phyloP scores from a whole-genome alignment of 2,888 invertebrate species.

The Ischnus inquisitorius region DNA sequence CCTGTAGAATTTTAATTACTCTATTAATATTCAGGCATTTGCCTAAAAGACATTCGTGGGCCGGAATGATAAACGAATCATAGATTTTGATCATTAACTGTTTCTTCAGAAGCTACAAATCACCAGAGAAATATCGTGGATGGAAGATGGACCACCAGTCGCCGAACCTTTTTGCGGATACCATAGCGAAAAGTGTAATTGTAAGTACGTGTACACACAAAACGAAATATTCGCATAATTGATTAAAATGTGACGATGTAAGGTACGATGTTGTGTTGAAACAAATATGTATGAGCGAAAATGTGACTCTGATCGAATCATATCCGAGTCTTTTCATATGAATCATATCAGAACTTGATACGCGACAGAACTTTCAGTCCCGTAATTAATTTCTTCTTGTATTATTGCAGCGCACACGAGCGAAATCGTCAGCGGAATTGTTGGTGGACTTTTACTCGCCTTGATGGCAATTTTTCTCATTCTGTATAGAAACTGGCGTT shows the following conservation, averaged over 20 bases:
- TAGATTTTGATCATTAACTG: background rate
- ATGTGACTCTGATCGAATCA: too few relatives aligned
- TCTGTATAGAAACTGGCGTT: slow-evolving; percentile 95
- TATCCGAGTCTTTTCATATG: too few relatives aligned
- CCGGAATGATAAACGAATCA: background rate
- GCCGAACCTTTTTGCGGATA: slow-evolving; percentile 97
- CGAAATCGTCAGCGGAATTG: slow-evolving; percentile 93
- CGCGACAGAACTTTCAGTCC: too few relatives aligned
- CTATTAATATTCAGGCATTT: too few relatives aligned
- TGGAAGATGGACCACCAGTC: slow-evolving; percentile 91
- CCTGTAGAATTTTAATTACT: too few relatives aligned
- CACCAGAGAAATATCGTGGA: slow-evolving; percentile 92
- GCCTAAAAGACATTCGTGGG: too few relatives aligned
- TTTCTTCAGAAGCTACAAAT: slow-evolving; percentile 90
- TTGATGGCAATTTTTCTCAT: slow-evolving; percentile 91
- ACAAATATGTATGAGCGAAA: too few relatives aligned
- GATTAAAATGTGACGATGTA: too few relatives aligned
- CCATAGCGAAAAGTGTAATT: slow-evolving; percentile 94
- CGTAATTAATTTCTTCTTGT: too few relatives aligned
- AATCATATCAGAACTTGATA: too few relatives aligned
- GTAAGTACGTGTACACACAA: slow-evolving; percentile 87
- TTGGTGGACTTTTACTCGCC: slow-evolving; percentile 91
- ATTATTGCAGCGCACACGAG: slow-evolving; percentile 90
- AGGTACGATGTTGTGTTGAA: too few relatives aligned
- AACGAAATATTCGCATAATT: too few relatives aligned